Conservation (phyloP, 2,113 vertebrate genomes). For the Isurus oxyrinchus region DNA sequence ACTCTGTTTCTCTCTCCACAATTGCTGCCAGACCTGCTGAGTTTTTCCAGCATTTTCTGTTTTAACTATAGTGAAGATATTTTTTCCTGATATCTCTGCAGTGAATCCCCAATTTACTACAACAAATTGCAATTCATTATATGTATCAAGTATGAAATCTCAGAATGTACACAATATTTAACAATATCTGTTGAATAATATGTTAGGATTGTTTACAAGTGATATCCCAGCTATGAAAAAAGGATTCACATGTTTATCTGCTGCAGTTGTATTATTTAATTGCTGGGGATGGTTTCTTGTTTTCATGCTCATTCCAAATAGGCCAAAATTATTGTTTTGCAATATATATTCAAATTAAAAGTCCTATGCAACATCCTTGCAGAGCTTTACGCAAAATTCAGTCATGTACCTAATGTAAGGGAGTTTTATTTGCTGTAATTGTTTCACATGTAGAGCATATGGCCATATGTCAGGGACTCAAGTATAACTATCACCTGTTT, state of each 20-base stretch:
- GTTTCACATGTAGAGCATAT: background rate
- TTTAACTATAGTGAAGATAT: background rate
- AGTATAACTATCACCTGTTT: background rate
- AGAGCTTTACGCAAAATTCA: background rate
- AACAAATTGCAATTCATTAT: background rate
- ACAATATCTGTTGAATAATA: background rate
- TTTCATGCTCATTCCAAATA: conserved; percentile 11
- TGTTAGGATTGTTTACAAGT: background rate
- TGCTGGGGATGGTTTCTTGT: background rate
- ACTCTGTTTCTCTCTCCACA: too few relatives aligned
- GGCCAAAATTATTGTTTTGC: background rate
- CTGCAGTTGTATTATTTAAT: background rate
- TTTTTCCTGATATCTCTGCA: background rate
- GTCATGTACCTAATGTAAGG: background rate
- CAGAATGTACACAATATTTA: background rate
- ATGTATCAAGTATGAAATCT: background rate
- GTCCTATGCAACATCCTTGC: background rate
- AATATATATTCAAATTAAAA: background rate
- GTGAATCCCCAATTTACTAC: background rate
- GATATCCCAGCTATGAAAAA: background rate
- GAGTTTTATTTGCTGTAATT: background rate
- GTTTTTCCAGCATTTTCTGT: too few relatives aligned
- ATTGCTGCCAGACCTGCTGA: too few relatives aligned
- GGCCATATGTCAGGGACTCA: background rate
- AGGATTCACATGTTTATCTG: background rate